A percentile compares a stretch with the other conserved stretches of the same genome.
phyloP scores from a whole-genome alignment of 2,797 vertebrate genomes.

The Momotus momota region DNA sequence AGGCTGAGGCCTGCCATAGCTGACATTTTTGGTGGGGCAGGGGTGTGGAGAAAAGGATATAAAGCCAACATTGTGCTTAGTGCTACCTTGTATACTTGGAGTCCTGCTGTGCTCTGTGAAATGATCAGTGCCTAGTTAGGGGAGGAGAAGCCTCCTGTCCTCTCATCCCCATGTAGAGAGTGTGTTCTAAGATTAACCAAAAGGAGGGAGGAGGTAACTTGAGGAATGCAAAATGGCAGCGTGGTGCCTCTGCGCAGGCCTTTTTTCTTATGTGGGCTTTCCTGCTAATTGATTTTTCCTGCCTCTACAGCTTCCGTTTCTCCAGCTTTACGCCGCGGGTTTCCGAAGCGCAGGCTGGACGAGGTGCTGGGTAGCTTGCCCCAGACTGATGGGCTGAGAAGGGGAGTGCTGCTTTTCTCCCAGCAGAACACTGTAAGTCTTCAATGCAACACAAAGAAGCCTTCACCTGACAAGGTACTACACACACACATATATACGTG shows the following conservation, averaged over 20 bases:
- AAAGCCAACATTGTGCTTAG: conserved; percentile 8
- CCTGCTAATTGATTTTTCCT: conserved; percentile 20
- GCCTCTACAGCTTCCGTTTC: conserved; percentile 13
- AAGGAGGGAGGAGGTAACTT: neutral
- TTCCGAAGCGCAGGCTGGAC: neutral
- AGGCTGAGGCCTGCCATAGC: conserved; percentile 28
- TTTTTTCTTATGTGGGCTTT: neutral
- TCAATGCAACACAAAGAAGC: neutral
- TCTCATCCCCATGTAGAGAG: neutral
- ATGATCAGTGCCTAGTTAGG: neutral
- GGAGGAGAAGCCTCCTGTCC: neutral
- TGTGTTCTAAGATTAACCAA: neutral
- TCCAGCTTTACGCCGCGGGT: neutral
- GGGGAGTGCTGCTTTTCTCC: neutral
- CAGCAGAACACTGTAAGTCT: neutral
- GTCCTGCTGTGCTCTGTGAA: neutral
- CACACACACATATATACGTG: neutral
- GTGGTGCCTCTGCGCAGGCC: neutral
- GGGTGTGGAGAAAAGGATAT: conserved; percentile 19
- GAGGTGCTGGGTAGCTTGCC: neutral
- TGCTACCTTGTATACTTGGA: neutral
- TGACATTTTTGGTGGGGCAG: conserved; percentile 63
- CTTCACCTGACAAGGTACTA: neutral
- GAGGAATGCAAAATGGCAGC: neutral
- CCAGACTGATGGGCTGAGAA: neutral